These are phyloP conservation scores for Nycticorax nycticorax DNA, from an alignment of 2,113 vertebrate genomes.

Conservation along the genomic window DNA sequence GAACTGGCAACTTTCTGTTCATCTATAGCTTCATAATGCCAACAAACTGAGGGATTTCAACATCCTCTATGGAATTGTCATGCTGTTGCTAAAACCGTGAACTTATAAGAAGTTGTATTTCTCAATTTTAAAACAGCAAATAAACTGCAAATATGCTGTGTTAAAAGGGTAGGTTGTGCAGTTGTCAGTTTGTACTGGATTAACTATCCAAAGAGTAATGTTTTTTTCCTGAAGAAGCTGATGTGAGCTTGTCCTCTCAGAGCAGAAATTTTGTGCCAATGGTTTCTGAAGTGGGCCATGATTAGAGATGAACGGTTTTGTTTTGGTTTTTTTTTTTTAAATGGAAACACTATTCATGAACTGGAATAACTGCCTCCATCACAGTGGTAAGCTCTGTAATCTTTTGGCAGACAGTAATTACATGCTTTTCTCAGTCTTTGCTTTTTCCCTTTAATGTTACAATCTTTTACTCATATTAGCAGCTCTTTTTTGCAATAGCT, in stretches of 20 bases:
- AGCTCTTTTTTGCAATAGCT: background rate
- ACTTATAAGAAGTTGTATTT: background rate
- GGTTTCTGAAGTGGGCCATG: background rate
- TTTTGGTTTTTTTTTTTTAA: background rate
- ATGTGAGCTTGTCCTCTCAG: background rate
- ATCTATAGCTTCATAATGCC: background rate
- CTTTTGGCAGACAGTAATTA: conserved; percentile 2
- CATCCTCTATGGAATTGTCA: background rate
- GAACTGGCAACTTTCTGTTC: background rate
- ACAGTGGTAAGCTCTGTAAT: background rate
- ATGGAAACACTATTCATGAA: background rate
- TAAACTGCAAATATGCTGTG: background rate
- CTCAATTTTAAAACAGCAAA: background rate
- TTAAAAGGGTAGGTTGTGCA: background rate
- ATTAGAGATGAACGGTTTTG: background rate
- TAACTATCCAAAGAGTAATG: background rate
- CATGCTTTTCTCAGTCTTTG: background rate
- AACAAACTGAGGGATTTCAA: background rate
- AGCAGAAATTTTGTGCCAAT: background rate
- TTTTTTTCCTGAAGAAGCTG: background rate
- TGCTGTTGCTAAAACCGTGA: background rate
- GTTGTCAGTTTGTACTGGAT: background rate
- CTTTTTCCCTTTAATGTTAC: background rate
- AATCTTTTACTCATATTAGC: background rate
- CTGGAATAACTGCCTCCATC: background rate